Percentiles rank a stretch among this genome's conserved stretches.
phyloP scores from a whole-genome alignment of 2,797 vertebrate genomes.

The Propithecus perrieri region DNA sequence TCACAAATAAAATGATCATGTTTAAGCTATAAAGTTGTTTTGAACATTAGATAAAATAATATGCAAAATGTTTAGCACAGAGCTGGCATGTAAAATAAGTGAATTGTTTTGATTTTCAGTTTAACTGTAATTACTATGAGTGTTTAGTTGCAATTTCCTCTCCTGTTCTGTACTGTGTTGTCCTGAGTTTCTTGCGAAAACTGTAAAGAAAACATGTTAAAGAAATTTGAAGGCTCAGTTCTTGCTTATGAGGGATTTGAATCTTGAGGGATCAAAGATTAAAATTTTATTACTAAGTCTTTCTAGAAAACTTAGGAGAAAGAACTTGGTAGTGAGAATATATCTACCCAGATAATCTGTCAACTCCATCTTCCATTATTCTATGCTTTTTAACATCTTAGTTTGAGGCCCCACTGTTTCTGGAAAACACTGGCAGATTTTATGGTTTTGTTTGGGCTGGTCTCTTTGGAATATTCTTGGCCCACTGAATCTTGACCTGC shows the following conservation, averaged over 20 bases:
- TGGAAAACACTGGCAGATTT: neutral
- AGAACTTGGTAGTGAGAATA: neutral
- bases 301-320: neutral
- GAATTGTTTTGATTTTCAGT: neutral
- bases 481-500: neutral
- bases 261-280: neutral
- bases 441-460: neutral
- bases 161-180: neutral
- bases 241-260: neutral
- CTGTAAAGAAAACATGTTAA: neutral
- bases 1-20: conserved; percentile 44
- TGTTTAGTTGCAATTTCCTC: neutral
- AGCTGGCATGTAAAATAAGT: neutral
- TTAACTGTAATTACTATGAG: neutral
- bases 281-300: neutral
- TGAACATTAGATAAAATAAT: neutral
- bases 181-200: neutral
- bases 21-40: neutral
- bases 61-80: neutral
- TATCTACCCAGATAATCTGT: neutral
- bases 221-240: neutral
- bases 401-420: neutral
- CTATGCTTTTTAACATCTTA: neutral
- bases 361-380: neutral
- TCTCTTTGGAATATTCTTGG: neutral